Evolutionary conservation across 2,797 vertebrate genomes (phyloP).

Genomic region (Aldrovandia affinis): DNA sequence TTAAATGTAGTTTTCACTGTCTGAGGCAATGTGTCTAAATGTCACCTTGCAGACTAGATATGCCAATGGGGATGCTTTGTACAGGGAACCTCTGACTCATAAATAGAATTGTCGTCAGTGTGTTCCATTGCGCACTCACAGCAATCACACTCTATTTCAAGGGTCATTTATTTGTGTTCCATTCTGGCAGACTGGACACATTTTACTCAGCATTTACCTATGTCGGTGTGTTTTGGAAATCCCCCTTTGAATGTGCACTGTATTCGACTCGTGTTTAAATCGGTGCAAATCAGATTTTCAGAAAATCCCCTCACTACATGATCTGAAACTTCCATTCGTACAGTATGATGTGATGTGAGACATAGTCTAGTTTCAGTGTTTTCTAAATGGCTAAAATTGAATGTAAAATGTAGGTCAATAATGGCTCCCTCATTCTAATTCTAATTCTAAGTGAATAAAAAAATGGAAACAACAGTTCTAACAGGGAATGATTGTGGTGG

Average conservation of each 20-base stretch:
- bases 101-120: background rate
- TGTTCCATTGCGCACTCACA: background rate
- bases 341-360: background rate
- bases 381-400: too few species aligned
- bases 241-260: background rate
- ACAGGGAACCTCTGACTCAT: background rate
- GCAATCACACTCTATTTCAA: background rate
- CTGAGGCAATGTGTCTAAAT: background rate
- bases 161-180: background rate
- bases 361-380: background rate
- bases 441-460: background rate
- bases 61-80: background rate
- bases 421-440: background rate
- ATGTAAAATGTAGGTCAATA: too few species aligned
- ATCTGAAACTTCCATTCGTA: background rate
- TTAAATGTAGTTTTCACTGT: background rate
- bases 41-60: background rate
- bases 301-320: background rate
- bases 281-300: background rate
- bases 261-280: background rate
- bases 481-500: background rate
- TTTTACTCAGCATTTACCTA: constrained; percentile 6
- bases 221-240: background rate
- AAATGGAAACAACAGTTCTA: background rate
- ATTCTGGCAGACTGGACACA: background rate